Base-by-base conservation (phyloP, 1,140 invertebrate species). In the Brachionus plicatilis region DNA sequence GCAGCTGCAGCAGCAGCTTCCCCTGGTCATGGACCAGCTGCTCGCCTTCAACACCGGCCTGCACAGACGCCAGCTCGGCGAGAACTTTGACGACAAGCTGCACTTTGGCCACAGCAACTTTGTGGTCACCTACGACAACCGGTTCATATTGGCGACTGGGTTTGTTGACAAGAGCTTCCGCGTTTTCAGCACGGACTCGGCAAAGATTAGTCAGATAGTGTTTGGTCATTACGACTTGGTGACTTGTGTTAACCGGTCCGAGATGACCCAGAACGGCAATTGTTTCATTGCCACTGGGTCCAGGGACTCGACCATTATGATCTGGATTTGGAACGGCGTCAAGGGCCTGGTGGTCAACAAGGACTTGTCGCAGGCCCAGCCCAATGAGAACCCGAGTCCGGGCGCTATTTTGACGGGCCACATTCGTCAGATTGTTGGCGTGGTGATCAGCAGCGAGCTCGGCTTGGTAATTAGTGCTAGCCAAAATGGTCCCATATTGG, bases 151-250 rank as follows among this genome's bases (percentile, higher is more conserved):
- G 85, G 96, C 97, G n/a, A 96, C 96, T 90, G 97, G 97, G 56
- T 99, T 99, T 90, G 99, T 97, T 94, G 97, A 99, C 89, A 99
- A 99, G 89, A 98, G 96, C 90, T 99, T 99, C 90, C 91, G 97
- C 29, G 95, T 99, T 2, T 99, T 98, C 90, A 95, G 94, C 56
- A 96, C 96, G 0, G 97, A 99, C 89, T 96, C 95, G 86, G 97
- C 95, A 6, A 97, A 97, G 92, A 96, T 99, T 87, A 93, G 95
- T 11, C 97, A 99, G 90, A 97, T 99, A 86, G 93, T 99, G 20
- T 99, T 97, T 90, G 97, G 97, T 0, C 98, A 99, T 90, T 98
- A 97, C 90, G 97, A 96, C 85, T 95, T 99, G 14, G 97, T 99
- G 65, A 99, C 97, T 1, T 99, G 97, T 90, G 95, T 95, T 9